These are phyloP conservation scores for Ciconia boyciana DNA, from an alignment of 2,113 vertebrate species.

Conservation along the genomic window DNA sequence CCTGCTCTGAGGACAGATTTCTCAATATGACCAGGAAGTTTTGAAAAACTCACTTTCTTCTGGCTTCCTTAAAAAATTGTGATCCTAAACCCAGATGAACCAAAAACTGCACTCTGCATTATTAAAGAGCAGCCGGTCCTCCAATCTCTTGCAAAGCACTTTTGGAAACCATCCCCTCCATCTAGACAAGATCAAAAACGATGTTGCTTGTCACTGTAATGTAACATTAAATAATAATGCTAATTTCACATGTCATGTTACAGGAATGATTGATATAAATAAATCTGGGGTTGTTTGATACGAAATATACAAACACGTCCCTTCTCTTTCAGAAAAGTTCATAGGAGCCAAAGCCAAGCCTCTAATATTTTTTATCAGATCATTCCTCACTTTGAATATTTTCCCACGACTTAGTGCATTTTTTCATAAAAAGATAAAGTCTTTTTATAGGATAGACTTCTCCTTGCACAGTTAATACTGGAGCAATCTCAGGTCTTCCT, in stretches of 20 bases:
- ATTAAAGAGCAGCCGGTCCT: neutral
- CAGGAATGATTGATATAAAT: slow-evolving; percentile 62
- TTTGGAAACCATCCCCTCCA: neutral
- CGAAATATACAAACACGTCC: neutral
- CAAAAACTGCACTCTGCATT: neutral
- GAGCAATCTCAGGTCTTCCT: slow-evolving; percentile 21
- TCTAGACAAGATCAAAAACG: neutral
- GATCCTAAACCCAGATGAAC: neutral
- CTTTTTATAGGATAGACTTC: slow-evolving; percentile 44
- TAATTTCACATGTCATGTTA: slow-evolving; percentile 38
- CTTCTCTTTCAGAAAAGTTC: slow-evolving; percentile 16
- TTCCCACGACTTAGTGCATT: slow-evolving; percentile 39
- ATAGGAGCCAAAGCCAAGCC: neutral
- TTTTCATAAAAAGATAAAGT: slow-evolving; percentile 57
- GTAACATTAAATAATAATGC: neutral
- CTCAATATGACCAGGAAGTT: neutral
- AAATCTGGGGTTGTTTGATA: slow-evolving; percentile 42
- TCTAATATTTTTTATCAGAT: slow-evolving; percentile 23
- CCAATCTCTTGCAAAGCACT: neutral
- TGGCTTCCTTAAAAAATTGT: neutral
- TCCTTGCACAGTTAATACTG: neutral
- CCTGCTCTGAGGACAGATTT: neutral
- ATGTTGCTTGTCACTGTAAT: neutral
- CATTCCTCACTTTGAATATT: slow-evolving; percentile 42
- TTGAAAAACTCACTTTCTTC: neutral